Evolutionary conservation across 2,888 invertebrate species (phyloP), one percentile per base, ranked within the genome.

Genomic region (Prosopocoilus inquinatus): DNA sequence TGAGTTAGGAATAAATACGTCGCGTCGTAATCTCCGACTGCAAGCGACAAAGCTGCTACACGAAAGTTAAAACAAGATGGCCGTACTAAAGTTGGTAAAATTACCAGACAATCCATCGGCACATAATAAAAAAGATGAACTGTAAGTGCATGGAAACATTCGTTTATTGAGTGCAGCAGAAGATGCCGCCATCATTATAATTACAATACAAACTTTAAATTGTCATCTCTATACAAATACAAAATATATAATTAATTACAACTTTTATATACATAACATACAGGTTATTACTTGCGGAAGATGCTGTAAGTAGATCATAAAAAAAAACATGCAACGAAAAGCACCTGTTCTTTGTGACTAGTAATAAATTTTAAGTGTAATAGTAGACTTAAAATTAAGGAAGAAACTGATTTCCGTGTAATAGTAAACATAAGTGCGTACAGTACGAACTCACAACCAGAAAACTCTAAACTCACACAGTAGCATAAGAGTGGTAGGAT

Each of bases 271-370:
- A 41, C 41, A 41, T 16, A 11, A 15, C 41, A 28, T 41, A 41
- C 41, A 41, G 41, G 13, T 44, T 45, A 44, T 44, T 53, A 47
- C 47, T 53, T 51, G 45, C 50, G 46, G 34, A 46, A 51, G 45
- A 45, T 20, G 38, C 45, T 46, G 46, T n/a, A 43, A 12, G 12
- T 45, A 44, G 9, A 28, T 51, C 13, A 33, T 13, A 47, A 41
- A 35, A 35, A 47, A 35, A 53, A 53, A 36, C n/a, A n/a, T 53
- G 39, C 28, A 47, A 34, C 33, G 4, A 41, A 16, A 53, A 48
- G 53, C 53, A 53, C 53, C 53, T 33, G 41, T 43, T 48, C 35
- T 53, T 53, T 48, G 44, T 53, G 53, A 53, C 53, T 53, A 53
- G 53, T 39, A 12, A 15, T 48, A 20, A 34, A 47, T 47, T 39